Percentiles rank a stretch among this genome's conserved stretches.
Conservation (phyloP, 2,888 invertebrate genomes). For the Dynastes tityus region DNA sequence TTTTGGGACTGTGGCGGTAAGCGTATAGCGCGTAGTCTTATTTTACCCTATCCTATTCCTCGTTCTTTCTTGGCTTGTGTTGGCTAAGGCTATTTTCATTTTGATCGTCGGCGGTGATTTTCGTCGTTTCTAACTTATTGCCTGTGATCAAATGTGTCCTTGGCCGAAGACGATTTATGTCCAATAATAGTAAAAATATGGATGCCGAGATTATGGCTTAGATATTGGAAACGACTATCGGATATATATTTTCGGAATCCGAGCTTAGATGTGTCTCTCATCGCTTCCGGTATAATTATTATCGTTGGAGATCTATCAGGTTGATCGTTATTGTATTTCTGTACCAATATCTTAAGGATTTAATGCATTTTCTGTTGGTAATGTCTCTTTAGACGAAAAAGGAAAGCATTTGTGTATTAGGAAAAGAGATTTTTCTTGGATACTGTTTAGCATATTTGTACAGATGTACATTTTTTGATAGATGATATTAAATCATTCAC, state of each 20-base stretch:
- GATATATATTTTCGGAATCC: not conserved
- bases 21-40: not conserved
- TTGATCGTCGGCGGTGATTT: not conserved
- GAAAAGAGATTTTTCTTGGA: too few species aligned
- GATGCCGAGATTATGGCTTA: slow-evolving; percentile 8
- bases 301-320: not conserved
- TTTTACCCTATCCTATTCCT: not conserved
- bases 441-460: too few species aligned
- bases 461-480: too few species aligned
- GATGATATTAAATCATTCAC: too few species aligned
- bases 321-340: too few species aligned
- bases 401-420: too few species aligned
- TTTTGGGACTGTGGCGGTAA: too few species aligned
- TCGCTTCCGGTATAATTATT: not conserved
- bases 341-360: too few species aligned
- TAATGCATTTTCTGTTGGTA: too few species aligned
- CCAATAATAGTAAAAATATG: slow-evolving; percentile 5
- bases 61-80: not conserved
- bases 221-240: not conserved
- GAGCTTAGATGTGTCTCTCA: not conserved
- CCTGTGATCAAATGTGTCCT: slow-evolving; percentile 17
- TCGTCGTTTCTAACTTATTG: slow-evolving; percentile 12
- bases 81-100: not conserved
- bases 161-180: slow-evolving; percentile 19
- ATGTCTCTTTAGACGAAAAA: too few species aligned